Evolutionary conservation across 1,140 invertebrate species (phyloP).

Genomic region (Penaeus japonicus): DNA sequence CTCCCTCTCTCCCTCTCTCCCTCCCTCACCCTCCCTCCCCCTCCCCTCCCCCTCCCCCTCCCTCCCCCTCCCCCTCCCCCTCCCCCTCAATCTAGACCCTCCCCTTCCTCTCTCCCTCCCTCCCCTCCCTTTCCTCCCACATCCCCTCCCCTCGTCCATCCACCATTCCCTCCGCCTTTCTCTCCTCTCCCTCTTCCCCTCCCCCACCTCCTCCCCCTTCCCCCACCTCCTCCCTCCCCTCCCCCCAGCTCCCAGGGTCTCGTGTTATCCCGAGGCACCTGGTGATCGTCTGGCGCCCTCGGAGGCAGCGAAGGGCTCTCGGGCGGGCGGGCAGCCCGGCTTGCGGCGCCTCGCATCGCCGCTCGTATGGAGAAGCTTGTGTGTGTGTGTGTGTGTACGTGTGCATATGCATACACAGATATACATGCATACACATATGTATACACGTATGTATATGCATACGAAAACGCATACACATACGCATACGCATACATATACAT

Average conservation of each 20-base stretch:
- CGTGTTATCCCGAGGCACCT: too few relatives aligned
- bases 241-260: neutral
- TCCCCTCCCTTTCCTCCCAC: neutral
- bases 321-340: fast-evolving
- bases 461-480: too few relatives aligned
- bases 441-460: too few relatives aligned
- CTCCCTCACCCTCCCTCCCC: neutral
- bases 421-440: too few relatives aligned
- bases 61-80: neutral
- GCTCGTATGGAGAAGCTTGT: too few relatives aligned
- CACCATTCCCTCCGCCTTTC: neutral
- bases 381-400: too few relatives aligned
- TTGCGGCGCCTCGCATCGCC: too few relatives aligned
- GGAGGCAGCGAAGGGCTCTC: too few relatives aligned
- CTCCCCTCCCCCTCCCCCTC: neutral
- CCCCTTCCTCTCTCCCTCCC: neutral
- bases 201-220: neutral
- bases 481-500: too few relatives aligned
- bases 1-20: too few relatives aligned
- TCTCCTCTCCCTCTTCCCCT: neutral
- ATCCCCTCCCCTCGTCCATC: neutral
- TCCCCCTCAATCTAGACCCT: neutral
- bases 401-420: too few relatives aligned
- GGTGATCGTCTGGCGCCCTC: too few relatives aligned
- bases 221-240: neutral